These are phyloP conservation scores for Heterodera carotae DNA, from an alignment of 1,140 invertebrate species.

Conservation along the genomic window DNA sequence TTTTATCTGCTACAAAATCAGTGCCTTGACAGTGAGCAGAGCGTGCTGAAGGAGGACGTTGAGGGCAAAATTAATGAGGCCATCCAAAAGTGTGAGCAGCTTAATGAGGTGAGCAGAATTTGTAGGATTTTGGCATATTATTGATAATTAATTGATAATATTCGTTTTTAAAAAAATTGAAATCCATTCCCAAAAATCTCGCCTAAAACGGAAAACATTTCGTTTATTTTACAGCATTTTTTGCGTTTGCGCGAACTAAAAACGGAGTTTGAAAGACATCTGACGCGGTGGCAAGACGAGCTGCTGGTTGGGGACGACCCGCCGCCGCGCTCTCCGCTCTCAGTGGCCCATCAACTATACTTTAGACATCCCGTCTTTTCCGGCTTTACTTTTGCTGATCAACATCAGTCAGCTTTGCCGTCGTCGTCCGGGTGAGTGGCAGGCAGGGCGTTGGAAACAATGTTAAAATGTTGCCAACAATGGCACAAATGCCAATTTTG, in stretches of 20 bases:
- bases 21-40: background rate
- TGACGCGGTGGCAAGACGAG: background rate
- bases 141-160: no score
- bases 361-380: no score
- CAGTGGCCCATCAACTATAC: background rate
- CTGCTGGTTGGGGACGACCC: background rate
- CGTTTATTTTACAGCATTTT: background rate
- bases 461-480: no score
- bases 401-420: no score
- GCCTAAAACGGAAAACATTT: no score
- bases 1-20: background rate
- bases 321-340: no score
- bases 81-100: constrained; percentile 9
- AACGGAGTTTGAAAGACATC: background rate
- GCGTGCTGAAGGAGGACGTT: constrained; percentile 13
- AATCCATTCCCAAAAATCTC: no score
- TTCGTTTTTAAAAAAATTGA: no score
- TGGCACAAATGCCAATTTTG: no score
- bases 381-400: no score
- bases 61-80: constrained; percentile 10
- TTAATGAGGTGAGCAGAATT: background rate
- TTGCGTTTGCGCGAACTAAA: background rate
- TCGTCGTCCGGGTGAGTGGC: background rate
- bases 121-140: no score
- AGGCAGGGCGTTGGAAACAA: no score